Evolutionary conservation across 2,113 vertebrate genomes (phyloP).

Genomic region (Anser brachyrhynchus): DNA sequence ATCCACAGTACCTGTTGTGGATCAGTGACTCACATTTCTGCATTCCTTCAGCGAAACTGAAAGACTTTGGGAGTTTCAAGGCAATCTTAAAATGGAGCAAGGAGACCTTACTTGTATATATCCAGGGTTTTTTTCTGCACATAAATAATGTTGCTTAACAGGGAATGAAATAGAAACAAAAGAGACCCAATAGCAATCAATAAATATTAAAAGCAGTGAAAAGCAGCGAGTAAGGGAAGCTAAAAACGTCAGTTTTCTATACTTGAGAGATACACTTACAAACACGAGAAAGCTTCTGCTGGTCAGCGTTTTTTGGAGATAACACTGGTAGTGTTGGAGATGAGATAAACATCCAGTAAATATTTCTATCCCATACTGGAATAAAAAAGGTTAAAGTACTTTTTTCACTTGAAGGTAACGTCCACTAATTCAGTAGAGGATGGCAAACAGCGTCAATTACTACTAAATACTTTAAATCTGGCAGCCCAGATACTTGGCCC

Average conservation of each 20-base stretch:
- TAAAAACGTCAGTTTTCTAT: background rate
- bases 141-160: background rate
- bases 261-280: background rate
- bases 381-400: background rate
- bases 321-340: background rate
- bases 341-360: background rate
- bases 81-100: background rate
- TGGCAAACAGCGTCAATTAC: background rate
- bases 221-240: background rate
- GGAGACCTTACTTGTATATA: background rate
- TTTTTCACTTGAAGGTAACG: background rate
- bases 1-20: background rate
- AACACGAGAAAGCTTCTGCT: background rate
- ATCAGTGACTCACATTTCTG: background rate
- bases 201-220: background rate
- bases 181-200: background rate
- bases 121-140: background rate
- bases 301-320: background rate
- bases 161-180: background rate
- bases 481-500: background rate
- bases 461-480: background rate
- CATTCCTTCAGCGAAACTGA: background rate
- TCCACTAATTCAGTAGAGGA: background rate
- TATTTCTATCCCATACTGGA: background rate
- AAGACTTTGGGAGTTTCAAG: background rate